A percentile compares a stretch with the other conserved stretches of the same genome.
These are phyloP conservation scores for Melanargia galathea DNA, from an alignment of 2,888 invertebrate genomes.

Conservation along the genomic window DNA sequence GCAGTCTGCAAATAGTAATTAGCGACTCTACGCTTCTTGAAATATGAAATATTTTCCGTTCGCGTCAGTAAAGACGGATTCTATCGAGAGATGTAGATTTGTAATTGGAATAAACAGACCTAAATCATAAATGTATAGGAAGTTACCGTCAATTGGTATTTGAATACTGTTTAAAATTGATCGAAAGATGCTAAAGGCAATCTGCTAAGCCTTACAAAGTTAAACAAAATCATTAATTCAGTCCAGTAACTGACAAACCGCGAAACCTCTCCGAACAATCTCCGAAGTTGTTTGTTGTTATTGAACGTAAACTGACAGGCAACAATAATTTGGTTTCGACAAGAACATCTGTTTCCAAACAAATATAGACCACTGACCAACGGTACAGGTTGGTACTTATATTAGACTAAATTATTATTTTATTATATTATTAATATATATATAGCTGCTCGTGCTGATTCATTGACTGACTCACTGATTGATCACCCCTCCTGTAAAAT, in stretches of 20 bases:
- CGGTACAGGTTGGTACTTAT: too few relatives aligned
- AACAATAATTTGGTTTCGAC: neutral
- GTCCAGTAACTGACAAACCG: too few relatives aligned
- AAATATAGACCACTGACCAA: too few relatives aligned
- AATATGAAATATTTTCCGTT: constrained; percentile 15
- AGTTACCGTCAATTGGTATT: neutral
- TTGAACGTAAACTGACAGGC: neutral
- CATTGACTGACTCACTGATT: too few relatives aligned
- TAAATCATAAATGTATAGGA: neutral
- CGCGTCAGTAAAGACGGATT: neutral
- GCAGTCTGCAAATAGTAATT: constrained; percentile 2
- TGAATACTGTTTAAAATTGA: neutral
- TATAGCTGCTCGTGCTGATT: too few relatives aligned
- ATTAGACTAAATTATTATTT: too few relatives aligned
- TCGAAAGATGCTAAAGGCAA: neutral
- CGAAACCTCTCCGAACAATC: too few relatives aligned
- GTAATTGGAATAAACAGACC: neutral
- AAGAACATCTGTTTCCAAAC: neutral
- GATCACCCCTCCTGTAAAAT: too few relatives aligned
- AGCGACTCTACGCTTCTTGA: neutral
- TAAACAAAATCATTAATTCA: too few relatives aligned
- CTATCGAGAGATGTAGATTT: neutral
- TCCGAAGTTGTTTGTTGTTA: too few relatives aligned
- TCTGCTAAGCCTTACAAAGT: too few relatives aligned
- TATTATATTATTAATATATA: too few relatives aligned